Evolutionary conservation across 2,797 vertebrate genomes (phyloP).

Genomic region (Anguilla pacifica): DNA sequence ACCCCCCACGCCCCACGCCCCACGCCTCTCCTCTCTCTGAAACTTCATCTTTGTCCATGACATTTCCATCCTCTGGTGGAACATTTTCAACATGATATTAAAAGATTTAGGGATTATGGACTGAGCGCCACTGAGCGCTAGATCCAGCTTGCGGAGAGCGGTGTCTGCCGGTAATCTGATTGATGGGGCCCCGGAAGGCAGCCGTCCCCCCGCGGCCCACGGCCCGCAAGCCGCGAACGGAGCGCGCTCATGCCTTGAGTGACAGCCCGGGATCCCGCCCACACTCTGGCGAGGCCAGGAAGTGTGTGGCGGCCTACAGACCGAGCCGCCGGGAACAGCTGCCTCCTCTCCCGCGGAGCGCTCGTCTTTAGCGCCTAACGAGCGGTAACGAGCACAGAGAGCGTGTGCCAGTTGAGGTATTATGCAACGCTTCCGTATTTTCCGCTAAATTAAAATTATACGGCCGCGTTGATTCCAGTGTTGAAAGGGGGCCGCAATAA

Average conservation of each 20-base stretch:
- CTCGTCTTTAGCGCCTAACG: neutral
- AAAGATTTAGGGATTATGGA: constrained; percentile 51
- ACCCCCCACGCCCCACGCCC: too few species aligned
- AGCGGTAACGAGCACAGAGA: neutral
- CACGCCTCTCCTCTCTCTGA: neutral
- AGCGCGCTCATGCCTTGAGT: neutral
- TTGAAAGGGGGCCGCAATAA: neutral
- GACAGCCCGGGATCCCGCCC: neutral
- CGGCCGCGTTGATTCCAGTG: neutral
- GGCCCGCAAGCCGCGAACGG: neutral
- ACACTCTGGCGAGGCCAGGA: neutral
- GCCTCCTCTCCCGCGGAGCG: neutral
- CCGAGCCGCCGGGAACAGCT: neutral
- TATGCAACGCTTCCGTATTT: neutral
- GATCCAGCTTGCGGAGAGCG: constrained; percentile 36
- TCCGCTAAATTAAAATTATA: neutral
- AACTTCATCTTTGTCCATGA: constrained; percentile 7
- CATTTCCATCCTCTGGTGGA: constrained; percentile 28
- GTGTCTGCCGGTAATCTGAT: constrained; percentile 40
- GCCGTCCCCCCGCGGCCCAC: neutral
- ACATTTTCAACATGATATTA: constrained; percentile 47
- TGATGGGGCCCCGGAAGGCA: constrained; percentile 10
- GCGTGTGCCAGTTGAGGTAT: neutral
- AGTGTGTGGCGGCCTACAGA: neutral
- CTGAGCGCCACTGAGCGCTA: constrained; percentile 27